These are phyloP conservation scores for Cybosia mesomella DNA, from an alignment of 2,888 invertebrate species.

Conservation along the genomic window DNA sequence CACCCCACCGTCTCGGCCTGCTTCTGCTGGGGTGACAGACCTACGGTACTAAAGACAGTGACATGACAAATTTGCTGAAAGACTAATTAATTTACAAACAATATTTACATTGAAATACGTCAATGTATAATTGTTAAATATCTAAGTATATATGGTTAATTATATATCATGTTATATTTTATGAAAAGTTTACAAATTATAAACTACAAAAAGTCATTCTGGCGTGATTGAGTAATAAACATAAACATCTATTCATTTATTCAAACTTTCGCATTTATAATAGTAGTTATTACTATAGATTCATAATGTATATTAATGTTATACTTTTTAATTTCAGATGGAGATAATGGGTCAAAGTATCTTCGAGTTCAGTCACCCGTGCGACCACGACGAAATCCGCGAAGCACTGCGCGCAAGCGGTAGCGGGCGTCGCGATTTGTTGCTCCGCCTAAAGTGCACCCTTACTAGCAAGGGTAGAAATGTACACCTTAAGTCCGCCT, in stretches of 20 bases:
- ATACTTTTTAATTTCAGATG: slow-evolving; percentile 89
- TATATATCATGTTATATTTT: neutral
- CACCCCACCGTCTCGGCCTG: too few relatives aligned
- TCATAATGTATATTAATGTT: slow-evolving; percentile 20
- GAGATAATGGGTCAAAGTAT: slow-evolving; percentile 98
- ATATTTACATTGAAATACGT: neutral
- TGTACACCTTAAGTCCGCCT: slow-evolving; percentile 97
- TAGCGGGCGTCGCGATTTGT: slow-evolving; percentile 87
- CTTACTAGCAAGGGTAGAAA: slow-evolving; percentile 97
- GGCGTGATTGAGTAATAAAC: too few relatives aligned
- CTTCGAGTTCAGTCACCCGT: slow-evolving; percentile 97
- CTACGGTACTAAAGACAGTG: neutral
- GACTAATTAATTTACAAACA: neutral
- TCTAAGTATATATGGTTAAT: neutral
- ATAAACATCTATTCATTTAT: neutral
- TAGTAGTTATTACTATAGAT: neutral
- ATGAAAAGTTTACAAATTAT: too few relatives aligned
- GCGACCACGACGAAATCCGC: slow-evolving; percentile 96
- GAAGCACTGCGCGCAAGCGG: slow-evolving; percentile 85
- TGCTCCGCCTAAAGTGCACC: slow-evolving; percentile 96
- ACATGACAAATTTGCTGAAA: neutral
- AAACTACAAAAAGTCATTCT: too few relatives aligned
- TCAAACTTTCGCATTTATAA: neutral
- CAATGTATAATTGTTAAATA: neutral
- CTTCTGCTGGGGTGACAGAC: neutral